Evolutionary conservation across 2,113 vertebrate genomes (phyloP), one percentile per base, ranked within the genome.

Genomic region (Entelurus aequoreus): DNA sequence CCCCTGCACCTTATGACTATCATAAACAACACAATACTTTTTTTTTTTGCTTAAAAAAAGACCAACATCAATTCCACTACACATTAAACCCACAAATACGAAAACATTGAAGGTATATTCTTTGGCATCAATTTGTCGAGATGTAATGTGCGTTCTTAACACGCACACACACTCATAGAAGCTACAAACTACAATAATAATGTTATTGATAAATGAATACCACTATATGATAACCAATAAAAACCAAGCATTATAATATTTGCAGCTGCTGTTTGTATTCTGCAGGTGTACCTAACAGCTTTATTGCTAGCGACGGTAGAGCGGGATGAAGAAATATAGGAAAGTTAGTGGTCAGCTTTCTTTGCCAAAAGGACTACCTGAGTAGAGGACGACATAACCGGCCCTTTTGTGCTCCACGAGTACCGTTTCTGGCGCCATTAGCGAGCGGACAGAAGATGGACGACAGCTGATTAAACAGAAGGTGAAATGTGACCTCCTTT

Each of bases 341-440:
- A 61, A 68, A 62, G 66, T 74, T 84, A 88, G 86, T 88, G 87
- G 85, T 88, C 81, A 79, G 78, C 67, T 52, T 77, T 80, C 59
- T 75, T 72, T 6, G 74, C 72, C 56, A 77, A 73, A 79, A 72
- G 62, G 73, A 73, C 71, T 42, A 88, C 87, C 87, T 88, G 87
- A 88, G 87, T 80, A 74, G 28, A 28, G 82, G 77, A 81, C 64
- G 52, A 38, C 60, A 52, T 73, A 83, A 74, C 16, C 67, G 60
- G 69, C 78, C 76, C 81, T 83, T 80, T 71, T 82, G 80, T 74
- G 66, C 79, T 73, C 77, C 66, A 74, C 38, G 57, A 76, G 79
- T 80, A 80, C 82, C 82, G 49, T 73, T 74, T 71, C 59, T 38
- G 71, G 72, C 54, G 66, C 68, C 63, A 48, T 69, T 35, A 37